Evolutionary conservation across 2,888 invertebrate genomes (phyloP).

Genomic region (Polydrusus cervinus): DNA sequence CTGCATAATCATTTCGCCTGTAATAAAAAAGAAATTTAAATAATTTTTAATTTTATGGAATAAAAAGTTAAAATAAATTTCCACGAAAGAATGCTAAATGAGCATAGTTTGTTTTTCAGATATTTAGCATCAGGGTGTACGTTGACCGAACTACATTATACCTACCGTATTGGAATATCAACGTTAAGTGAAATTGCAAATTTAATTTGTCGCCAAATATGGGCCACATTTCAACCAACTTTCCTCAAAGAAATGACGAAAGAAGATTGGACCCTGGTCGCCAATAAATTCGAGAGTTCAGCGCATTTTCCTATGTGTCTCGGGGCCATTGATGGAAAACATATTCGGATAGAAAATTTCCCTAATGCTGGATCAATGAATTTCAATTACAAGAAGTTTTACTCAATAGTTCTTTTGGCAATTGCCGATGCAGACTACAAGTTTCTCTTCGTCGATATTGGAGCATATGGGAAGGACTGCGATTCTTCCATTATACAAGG

Average conservation of each 20-base stretch:
- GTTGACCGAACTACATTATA: conserved; percentile 49
- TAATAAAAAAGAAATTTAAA: not conserved
- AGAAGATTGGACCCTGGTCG: not conserved
- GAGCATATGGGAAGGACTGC: conserved; percentile 46
- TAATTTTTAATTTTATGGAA: not conserved
- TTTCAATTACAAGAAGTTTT: conserved; percentile 54
- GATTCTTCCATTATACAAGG: not conserved
- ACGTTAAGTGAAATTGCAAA: conserved; percentile 13
- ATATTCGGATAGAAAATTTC: conserved; percentile 42
- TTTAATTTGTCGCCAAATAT: too few relatives aligned
- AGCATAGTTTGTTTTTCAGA: conserved; percentile 32
- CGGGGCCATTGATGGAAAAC: conserved; percentile 55
- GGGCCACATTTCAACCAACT: too few relatives aligned
- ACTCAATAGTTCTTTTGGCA: conserved; percentile 52
- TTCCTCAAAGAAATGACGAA: not conserved
- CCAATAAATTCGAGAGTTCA: conserved; percentile 38
- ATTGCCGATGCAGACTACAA: conserved; percentile 7
- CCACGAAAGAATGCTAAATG: too few relatives aligned
- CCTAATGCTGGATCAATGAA: conserved; percentile 45
- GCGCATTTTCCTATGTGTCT: conserved; percentile 57
- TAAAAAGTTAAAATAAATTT: too few relatives aligned
- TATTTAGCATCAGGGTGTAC: conserved; percentile 53
- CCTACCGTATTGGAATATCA: too few relatives aligned
- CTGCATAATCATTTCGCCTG: not conserved
- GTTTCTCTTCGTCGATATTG: conserved; percentile 54